A percentile compares a stretch with the other conserved stretches of the same genome.
Evolutionary conservation across 2,888 invertebrate species (phyloP).

Genomic region (Parasteatoda lunata): DNA sequence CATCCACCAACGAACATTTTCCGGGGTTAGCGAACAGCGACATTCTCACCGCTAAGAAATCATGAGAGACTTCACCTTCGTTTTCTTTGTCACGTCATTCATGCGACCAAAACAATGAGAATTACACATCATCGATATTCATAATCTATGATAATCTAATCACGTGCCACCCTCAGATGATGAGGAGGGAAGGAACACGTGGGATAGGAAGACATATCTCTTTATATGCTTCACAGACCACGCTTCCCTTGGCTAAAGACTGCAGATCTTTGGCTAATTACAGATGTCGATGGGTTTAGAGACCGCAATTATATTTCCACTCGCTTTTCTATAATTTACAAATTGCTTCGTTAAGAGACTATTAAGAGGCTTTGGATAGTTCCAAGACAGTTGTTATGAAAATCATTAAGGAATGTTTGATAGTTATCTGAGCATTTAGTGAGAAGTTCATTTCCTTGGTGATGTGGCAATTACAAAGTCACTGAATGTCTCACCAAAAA

Average conservation of each 20-base stretch:
- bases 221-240: not conserved
- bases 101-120: not conserved
- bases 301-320: not conserved
- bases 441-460: too few relatives aligned
- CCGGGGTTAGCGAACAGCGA: constrained; percentile 3
- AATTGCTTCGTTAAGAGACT: not conserved
- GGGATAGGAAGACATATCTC: not conserved
- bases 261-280: not conserved
- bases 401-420: too few relatives aligned
- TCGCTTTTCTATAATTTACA: not conserved
- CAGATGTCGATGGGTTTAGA: not conserved
- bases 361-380: too few relatives aligned
- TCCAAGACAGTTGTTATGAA: too few relatives aligned
- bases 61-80: not conserved
- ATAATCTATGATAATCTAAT: not conserved
- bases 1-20: not conserved
- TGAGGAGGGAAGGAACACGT: not conserved
- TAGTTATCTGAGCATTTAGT: too few relatives aligned
- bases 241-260: not conserved
- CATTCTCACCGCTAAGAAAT: not conserved
- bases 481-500: too few relatives aligned
- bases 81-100: constrained; percentile 5
- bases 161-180: not conserved
- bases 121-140: not conserved
- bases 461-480: too few relatives aligned